A percentile compares a stretch with the other conserved stretches of the same genome.
These are phyloP conservation scores for Paratilapia polleni DNA, from an alignment of 2,113 vertebrate species.

Conservation along the genomic window DNA sequence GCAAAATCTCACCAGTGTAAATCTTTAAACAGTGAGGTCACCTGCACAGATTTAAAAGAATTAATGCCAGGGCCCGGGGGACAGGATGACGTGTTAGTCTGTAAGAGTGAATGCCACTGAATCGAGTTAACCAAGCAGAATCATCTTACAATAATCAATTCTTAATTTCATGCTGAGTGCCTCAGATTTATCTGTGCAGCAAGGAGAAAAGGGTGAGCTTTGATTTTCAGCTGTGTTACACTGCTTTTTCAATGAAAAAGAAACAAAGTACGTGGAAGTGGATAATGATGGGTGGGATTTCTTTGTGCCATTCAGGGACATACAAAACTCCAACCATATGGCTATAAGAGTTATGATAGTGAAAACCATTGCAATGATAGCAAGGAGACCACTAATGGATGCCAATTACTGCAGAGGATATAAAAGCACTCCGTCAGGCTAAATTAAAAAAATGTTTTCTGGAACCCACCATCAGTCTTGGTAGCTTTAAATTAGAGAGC, in stretches of 20 bases:
- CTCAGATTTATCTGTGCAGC: constrained; percentile 73
- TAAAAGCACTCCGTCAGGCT: constrained; percentile 15
- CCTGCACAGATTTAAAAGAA: constrained; percentile 70
- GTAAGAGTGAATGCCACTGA: constrained; percentile 56
- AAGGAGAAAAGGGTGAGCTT: constrained; percentile 57
- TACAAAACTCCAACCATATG: constrained; percentile 14
- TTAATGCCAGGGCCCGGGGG: constrained; percentile 64
- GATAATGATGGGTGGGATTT: constrained; percentile 27
- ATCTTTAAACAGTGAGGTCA: constrained; percentile 78
- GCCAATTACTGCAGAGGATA: constrained; percentile 12
- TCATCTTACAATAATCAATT: constrained; percentile 82
- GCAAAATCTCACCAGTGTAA: constrained; percentile 68
- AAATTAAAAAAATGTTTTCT: background rate
- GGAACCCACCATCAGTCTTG: background rate
- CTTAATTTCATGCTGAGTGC: constrained; percentile 84
- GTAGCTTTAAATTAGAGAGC: constrained; percentile 45
- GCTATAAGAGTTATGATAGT: constrained; percentile 22
- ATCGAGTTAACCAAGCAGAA: constrained; percentile 78
- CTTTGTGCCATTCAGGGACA: background rate
- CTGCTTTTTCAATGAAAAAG: constrained; percentile 33
- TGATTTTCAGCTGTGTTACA: constrained; percentile 50
- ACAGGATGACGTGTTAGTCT: constrained; percentile 46
- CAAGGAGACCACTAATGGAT: constrained; percentile 25
- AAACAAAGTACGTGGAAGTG: constrained; percentile 15
- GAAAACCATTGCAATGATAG: constrained; percentile 21